Conservation (phyloP, 2,888 invertebrate genomes). For the Lepidocyrtinus sp. region DNA sequence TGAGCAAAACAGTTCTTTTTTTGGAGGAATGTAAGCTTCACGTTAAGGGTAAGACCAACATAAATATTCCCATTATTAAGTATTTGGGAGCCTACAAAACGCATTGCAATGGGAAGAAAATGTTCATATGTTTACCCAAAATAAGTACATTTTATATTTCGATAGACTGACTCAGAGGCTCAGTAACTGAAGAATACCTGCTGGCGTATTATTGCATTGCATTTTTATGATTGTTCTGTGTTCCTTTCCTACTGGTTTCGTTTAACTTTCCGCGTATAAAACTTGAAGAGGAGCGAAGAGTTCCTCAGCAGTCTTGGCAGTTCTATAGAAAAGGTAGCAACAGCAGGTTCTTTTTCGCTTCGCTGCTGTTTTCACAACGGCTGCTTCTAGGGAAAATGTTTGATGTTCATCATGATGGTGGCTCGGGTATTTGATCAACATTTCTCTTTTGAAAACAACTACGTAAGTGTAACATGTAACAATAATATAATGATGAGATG, state of each 20-base stretch:
- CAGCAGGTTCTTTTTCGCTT: conserved; percentile 13
- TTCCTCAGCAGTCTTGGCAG: not conserved
- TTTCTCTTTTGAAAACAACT: not conserved
- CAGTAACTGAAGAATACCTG: not conserved
- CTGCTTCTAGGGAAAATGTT: not conserved
- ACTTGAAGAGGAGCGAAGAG: not conserved
- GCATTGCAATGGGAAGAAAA: not conserved
- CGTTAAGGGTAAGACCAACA: not conserved
- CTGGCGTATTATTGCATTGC: conserved; percentile 5
- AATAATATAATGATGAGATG: too few relatives aligned
- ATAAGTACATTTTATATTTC: not conserved
- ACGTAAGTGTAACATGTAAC: not conserved
- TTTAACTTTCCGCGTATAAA: not conserved
- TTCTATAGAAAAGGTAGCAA: not conserved
- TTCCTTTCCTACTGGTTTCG: not conserved
- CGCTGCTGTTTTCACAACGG: conserved; percentile 5
- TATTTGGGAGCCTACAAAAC: conserved; percentile 4
- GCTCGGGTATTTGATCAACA: not conserved
- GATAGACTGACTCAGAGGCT: not conserved
- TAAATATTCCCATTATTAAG: not conserved
- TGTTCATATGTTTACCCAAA: not conserved
- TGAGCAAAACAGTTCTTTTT: conserved; percentile 1
- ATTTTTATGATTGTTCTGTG: conserved; percentile 11
- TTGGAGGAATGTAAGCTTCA: not conserved
- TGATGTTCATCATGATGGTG: not conserved